Evolutionary conservation across 2,113 vertebrate genomes (phyloP), one percentile per base, ranked within the genome.

Genomic region (Caretta caretta): DNA sequence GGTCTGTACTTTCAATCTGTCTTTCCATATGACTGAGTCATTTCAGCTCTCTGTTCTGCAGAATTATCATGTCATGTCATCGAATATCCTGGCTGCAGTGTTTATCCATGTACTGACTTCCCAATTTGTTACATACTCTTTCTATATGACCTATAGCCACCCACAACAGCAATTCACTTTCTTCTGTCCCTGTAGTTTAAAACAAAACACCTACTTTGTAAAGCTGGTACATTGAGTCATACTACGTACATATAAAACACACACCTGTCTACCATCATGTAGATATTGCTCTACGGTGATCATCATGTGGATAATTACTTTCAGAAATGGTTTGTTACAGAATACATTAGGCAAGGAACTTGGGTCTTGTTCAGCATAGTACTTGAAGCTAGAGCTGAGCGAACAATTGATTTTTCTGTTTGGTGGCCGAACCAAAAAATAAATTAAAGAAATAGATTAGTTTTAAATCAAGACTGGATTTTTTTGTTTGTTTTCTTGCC

Each of bases 111-210:
- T 25, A 86, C 20, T 81, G 76, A 50, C 65, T 90, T 79, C 93
- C 83, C 69, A 84, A 42, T 57, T 78, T 88, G 59, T 93, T 94
- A 86, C 27, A 16, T 91, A 83, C 90, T 83, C 83, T 76, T 59
- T 38, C 86, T 80, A 24, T 62, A 62, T 11, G 72, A 92, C 50
- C 22, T 75, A 22, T 16, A 86, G 49, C 12, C 22, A 38, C 65
- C n/a, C 16, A 13, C 13, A 42, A 14, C 9, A 85, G 79, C 22
- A 69, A 14, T 56, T 96, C 10, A 50, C 2, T 8, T 93, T 42
- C 12, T 4, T 89, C 25, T 83, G 35, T 84, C 62, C 17, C 3
- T 46, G 2, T 80, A 2, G 12, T 75, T 86, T 29, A 76, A 56
- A 87, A 38, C 20, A 49, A 51, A 69, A 10, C 31, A 59, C 10